Base-by-base conservation (phyloP, 2,113 vertebrate genomes). In the Triplophysa tibetana region DNA sequence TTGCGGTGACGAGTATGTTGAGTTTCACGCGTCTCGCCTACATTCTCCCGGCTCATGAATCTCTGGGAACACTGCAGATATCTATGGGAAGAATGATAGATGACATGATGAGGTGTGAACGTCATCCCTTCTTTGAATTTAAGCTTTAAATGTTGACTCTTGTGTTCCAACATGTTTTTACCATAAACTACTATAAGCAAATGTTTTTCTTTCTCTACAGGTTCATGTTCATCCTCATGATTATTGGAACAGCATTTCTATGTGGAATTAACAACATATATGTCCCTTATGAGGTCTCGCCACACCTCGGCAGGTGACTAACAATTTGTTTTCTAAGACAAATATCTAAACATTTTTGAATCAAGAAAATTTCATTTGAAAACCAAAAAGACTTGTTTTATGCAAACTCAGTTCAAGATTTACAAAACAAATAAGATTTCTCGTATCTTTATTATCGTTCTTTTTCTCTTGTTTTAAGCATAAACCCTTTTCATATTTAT, bases 171-270 rank as follows among this genome's bases (percentile, higher is more conserved):
- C 24, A 24, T 2, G 16, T 9, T 21, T 33, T 7, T 33, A 33
- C 33, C 33, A n/a, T 7, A 1, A 17, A 17, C 4, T 17, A 54
- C n/a, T n/a, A n/a, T 2, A 21, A 52, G 12, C 12, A 33, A 21
- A 65, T 16, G 1, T 6, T 65, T 65, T 65, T 54, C 24, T 70
- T 64, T 0, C 21, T 50, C 23, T 21, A 62, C 84, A 96, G 95
- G 86, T 97, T 97, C 78, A 95, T 97, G 93, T 97, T 97, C 76
- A 94, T 96, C 77, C 81, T 97, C 87, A 95, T 96, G 95, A 97
- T 97, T 85, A 96, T 97, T 63, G 93, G 96, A 80, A 97, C 95
- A 0, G 94, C 96, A 41, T 97, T 96, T 89, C 92, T 97, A 79
- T 96, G 95, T 72, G 95, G 96, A 43, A 93, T 97, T 90, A 97